A percentile compares a stretch with the other conserved stretches of the same genome.
Conservation (phyloP, 2,888 invertebrate species). For the Nipponacmea schrenckii region DNA sequence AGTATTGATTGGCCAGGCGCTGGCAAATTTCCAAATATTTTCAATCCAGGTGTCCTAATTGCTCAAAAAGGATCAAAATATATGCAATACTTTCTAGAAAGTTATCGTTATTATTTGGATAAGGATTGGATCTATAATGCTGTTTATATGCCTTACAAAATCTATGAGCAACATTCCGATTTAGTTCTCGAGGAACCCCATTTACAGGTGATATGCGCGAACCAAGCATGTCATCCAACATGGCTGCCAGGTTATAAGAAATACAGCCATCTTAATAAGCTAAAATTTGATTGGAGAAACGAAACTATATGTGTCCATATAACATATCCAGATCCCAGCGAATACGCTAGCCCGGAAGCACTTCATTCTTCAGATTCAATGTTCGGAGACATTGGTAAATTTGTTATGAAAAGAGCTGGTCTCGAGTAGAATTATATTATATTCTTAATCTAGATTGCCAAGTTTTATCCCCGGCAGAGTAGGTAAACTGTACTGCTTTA, state of each 20-base stretch:
- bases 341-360: conserved; percentile 36
- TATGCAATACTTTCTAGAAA: conserved; percentile 34
- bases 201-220: conserved; percentile 51
- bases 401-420: conserved; percentile 41
- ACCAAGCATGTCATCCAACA: conserved; percentile 48
- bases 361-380: conserved; percentile 35
- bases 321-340: conserved; percentile 54
- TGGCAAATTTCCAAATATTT: conserved; percentile 42
- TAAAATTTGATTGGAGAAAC: conserved; percentile 46
- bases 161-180: conserved; percentile 51
- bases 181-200: conserved; percentile 46
- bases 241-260: conserved; percentile 50
- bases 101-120: conserved; percentile 34
- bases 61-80: conserved; percentile 41
- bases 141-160: conserved; percentile 38
- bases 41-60: conserved; percentile 43
- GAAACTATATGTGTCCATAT: conserved; percentile 55
- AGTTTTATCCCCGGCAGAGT: too few relatives aligned
- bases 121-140: conserved; percentile 38
- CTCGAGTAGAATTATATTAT: background rate
- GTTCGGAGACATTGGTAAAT: conserved; percentile 45
- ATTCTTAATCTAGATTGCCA: too few relatives aligned
- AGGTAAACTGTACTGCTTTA: too few relatives aligned
- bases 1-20: conserved; percentile 50
- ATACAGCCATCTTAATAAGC: conserved; percentile 39